Percentiles rank a stretch among this genome's conserved stretches.
Conservation (phyloP, 2,113 vertebrate genomes). For the Nansenia antarctica region DNA sequence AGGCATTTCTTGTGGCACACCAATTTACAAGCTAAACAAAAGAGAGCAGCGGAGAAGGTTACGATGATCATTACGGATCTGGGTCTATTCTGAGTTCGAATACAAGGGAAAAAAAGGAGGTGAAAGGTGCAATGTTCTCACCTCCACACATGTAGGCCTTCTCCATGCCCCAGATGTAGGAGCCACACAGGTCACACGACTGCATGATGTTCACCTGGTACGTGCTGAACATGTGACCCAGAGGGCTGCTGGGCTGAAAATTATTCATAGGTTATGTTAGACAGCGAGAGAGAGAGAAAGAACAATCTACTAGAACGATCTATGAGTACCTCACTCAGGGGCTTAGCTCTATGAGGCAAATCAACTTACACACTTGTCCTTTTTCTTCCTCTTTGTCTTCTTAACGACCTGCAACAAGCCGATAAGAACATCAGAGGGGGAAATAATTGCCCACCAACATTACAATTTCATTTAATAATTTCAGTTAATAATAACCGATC, state of each 20-base stretch:
- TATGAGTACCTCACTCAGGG: too few relatives aligned
- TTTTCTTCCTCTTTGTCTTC: conserved; percentile 86
- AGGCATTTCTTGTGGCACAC: conserved; percentile 96
- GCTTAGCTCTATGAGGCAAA: not conserved
- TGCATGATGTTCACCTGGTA: conserved; percentile 96
- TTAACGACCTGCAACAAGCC: conserved; percentile 75
- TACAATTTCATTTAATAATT: too few relatives aligned
- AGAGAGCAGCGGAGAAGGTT: not conserved
- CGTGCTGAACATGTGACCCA: conserved; percentile 86
- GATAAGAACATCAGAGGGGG: too few relatives aligned
- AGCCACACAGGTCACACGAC: conserved; percentile 91
- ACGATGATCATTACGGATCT: not conserved
- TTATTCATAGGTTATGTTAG: not conserved
- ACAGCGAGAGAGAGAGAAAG: not conserved
- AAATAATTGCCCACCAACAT: too few relatives aligned
- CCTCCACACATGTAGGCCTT: conserved; percentile 93
- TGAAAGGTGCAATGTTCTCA: conserved; percentile 59
- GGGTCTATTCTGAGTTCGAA: too few relatives aligned
- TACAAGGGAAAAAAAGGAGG: too few relatives aligned
- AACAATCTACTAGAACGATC: too few relatives aligned
- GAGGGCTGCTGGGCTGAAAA: conserved; percentile 78
- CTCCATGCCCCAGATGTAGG: conserved; percentile 97
- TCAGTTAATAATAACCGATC: too few relatives aligned
- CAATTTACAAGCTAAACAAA: conserved; percentile 86
- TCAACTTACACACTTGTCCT: conserved; percentile 84